Conservation (phyloP, 2,888 invertebrate species). For the Eupithecia dodoneata region DNA sequence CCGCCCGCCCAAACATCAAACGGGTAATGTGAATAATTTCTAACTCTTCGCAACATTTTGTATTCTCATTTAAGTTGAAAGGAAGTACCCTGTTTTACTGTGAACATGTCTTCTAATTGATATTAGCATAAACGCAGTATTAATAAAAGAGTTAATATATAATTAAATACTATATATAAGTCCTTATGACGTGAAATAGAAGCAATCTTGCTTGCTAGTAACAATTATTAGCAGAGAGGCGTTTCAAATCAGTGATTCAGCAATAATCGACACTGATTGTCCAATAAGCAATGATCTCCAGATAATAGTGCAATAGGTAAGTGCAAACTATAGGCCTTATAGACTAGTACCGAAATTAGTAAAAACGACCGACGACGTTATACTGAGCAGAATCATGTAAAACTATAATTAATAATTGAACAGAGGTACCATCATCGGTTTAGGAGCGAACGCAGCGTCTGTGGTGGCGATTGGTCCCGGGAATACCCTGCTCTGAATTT, state of each 20-base stretch:
- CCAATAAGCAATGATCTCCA: constrained; percentile 25
- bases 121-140: neutral
- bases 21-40: neutral
- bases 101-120: neutral
- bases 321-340: neutral
- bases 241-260: constrained; percentile 33
- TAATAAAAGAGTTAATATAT: neutral
- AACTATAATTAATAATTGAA: too few relatives aligned
- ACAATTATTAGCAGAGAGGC: constrained; percentile 28
- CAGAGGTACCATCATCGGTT: too few relatives aligned
- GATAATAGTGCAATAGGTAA: constrained; percentile 13
- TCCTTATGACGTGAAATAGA: neutral
- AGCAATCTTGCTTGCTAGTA: constrained; percentile 5
- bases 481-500: too few relatives aligned
- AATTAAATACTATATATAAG: too few relatives aligned
- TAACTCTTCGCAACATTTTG: constrained; percentile 8
- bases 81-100: constrained; percentile 4
- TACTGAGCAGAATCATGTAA: too few relatives aligned
- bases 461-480: too few relatives aligned
- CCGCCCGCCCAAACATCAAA: constrained; percentile 9
- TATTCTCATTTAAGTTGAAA: constrained; percentile 14
- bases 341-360: neutral
- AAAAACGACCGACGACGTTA: too few relatives aligned
- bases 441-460: too few relatives aligned
- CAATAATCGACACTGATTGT: constrained; percentile 32